These are phyloP conservation scores for Cossypha heuglini DNA, from an alignment of 2,797 vertebrate genomes.

Conservation along the genomic window DNA sequence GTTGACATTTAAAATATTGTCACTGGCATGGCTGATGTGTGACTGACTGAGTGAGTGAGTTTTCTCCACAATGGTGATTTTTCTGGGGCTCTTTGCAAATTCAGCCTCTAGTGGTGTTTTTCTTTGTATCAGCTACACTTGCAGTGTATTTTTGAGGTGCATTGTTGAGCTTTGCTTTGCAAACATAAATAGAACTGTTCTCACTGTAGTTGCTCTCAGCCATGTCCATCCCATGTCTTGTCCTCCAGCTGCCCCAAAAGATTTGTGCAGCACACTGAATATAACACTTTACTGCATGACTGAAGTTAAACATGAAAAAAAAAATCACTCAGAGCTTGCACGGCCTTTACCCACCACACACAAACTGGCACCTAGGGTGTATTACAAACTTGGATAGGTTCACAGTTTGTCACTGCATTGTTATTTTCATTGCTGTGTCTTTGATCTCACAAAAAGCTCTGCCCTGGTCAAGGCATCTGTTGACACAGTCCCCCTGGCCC, in stretches of 20 bases:
- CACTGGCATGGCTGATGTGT: neutral
- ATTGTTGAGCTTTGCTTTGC: neutral
- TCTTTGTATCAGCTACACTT: neutral
- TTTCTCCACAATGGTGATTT: neutral
- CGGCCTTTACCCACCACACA: neutral
- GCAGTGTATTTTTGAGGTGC: fast-evolving
- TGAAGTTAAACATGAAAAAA: neutral
- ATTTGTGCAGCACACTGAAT: neutral
- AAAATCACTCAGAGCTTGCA: neutral
- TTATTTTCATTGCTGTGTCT: constrained; percentile 24
- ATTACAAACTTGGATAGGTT: neutral
- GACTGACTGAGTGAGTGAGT: neutral
- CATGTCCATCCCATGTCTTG: neutral
- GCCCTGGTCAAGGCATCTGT: neutral
- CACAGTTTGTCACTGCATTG: neutral
- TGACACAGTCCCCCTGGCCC: neutral
- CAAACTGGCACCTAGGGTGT: neutral
- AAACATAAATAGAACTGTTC: neutral
- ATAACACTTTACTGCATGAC: neutral
- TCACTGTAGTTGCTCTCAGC: neutral
- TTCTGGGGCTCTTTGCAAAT: neutral
- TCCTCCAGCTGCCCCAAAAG: neutral
- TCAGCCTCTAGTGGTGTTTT: neutral
- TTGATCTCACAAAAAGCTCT: constrained; percentile 16
- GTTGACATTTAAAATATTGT: constrained; percentile 6